Evolutionary conservation across 2,113 vertebrate species (phyloP), one percentile per base, ranked within the genome.

Genomic region (Laticauda laticaudata): DNA sequence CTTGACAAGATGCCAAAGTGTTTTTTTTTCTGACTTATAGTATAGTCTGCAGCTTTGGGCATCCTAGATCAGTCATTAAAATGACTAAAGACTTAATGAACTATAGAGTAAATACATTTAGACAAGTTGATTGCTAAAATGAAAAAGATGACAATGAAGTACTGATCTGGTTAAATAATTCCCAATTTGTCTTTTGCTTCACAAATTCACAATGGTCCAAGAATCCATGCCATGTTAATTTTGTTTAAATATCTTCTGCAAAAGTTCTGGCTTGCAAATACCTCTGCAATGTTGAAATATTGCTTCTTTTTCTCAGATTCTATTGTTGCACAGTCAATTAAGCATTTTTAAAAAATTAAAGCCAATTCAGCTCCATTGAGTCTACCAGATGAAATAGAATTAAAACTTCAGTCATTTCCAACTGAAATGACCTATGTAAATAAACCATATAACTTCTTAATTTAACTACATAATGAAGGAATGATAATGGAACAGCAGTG

Each of bases 151-250:
- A 24, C 90, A 90, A 2, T 39, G 53, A 92, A 91, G 0, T 6
- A 26, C 26, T 11, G 61, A 29, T 53, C 81, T 39, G 23, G 11
- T 92, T 86, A 59, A 53, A 39, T 54, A 64, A 90, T 45, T n/a
- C 4, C 15, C 14, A 51, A 26, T 24, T 57, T 93, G 51, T 56
- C 43, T 20, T 59, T 91, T 56, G 53, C 20, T 93, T 93, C 9
- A 34, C 56, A 91, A 90, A 93, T 11, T 59, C 93, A 34, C 24
- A 29, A 55, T 75, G 5, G 81, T 91, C 91, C 53, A 93, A 91
- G 87, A 92, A 55, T 23, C n/a, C 18, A 87, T 86, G 4, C 92
- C 23, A 75, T 4, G 20, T 23, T 21, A 29, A 6, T 57, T 61
- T 24, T 86, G 90, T 29, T 51, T 7, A 93, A 48, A 89, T 39